phyloP scores from a whole-genome alignment of 2,113 vertebrate species.

The Scomber japonicus region DNA sequence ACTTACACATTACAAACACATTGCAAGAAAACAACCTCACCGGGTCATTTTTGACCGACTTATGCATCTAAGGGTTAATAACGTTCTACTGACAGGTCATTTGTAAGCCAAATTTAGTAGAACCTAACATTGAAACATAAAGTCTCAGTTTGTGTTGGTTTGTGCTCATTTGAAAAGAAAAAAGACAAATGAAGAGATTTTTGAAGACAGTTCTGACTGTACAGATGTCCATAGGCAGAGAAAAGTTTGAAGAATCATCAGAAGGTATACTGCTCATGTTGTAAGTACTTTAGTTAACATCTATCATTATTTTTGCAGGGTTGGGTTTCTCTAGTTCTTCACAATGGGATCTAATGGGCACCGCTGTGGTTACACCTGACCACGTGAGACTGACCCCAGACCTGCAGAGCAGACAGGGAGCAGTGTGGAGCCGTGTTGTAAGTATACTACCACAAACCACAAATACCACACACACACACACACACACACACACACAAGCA shows the following conservation, averaged over 20 bases:
- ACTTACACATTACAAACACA: too few species aligned
- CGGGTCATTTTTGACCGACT: too few species aligned
- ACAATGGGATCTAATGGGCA: constrained; percentile 94
- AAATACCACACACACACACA: neutral
- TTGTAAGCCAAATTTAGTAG: too few species aligned
- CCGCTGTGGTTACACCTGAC: constrained; percentile 92
- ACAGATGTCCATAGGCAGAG: too few species aligned
- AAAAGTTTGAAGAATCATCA: too few species aligned
- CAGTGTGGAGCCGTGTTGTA: constrained; percentile 95
- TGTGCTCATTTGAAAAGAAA: neutral
- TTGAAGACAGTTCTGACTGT: neutral
- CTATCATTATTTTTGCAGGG: constrained; percentile 75
- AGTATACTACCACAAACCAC: constrained; percentile 64
- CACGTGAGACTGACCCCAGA: constrained; percentile 94
- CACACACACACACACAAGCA: neutral
- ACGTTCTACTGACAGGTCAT: too few species aligned
- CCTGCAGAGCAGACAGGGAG: constrained; percentile 94
- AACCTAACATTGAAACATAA: too few species aligned
- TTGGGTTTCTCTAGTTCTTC: constrained; percentile 91
- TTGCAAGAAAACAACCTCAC: too few species aligned
- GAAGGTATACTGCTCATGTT: too few species aligned
- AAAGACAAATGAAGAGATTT: neutral
- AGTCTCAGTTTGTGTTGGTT: neutral
- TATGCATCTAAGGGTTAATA: too few species aligned
- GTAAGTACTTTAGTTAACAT: neutral